phyloP scores from a whole-genome alignment of 2,113 vertebrate genomes.

The Peromyscus polionotus region DNA sequence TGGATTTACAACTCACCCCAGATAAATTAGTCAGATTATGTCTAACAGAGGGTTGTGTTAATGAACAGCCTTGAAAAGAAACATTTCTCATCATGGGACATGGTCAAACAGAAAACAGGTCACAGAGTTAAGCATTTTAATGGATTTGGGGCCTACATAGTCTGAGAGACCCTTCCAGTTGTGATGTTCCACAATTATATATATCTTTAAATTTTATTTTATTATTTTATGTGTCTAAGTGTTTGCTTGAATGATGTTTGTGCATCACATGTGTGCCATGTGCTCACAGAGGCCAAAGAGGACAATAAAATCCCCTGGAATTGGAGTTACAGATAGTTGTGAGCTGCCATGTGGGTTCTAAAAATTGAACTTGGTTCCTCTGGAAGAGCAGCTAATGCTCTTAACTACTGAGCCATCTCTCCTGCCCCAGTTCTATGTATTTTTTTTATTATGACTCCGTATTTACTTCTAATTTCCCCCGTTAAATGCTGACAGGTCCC shows the following conservation, averaged over 20 bases:
- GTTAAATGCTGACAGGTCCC: not conserved
- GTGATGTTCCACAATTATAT: not conserved
- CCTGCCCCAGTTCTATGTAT: not conserved
- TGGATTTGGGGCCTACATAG: not conserved
- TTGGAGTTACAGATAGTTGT: not conserved
- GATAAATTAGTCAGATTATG: constrained; percentile 32
- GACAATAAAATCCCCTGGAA: not conserved
- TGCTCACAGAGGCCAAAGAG: not conserved
- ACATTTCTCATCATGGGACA: not conserved
- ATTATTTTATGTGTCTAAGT: not conserved
- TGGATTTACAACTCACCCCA: not conserved
- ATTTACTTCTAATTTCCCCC: not conserved
- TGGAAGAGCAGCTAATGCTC: not conserved
- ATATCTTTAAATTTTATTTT: not conserved
- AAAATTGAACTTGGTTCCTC: not conserved
- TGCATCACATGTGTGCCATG: not conserved
- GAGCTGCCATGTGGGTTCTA: not conserved
- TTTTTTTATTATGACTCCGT: not conserved
- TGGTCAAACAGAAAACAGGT: not conserved
- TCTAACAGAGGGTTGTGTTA: not conserved
- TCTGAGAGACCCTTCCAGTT: not conserved
- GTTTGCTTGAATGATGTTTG: not conserved
- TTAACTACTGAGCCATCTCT: not conserved
- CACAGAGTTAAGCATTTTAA: not conserved
- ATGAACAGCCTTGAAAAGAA: not conserved